phyloP scores from a whole-genome alignment of 1,140 invertebrate genomes.

The Drosophila pectinifera region DNA sequence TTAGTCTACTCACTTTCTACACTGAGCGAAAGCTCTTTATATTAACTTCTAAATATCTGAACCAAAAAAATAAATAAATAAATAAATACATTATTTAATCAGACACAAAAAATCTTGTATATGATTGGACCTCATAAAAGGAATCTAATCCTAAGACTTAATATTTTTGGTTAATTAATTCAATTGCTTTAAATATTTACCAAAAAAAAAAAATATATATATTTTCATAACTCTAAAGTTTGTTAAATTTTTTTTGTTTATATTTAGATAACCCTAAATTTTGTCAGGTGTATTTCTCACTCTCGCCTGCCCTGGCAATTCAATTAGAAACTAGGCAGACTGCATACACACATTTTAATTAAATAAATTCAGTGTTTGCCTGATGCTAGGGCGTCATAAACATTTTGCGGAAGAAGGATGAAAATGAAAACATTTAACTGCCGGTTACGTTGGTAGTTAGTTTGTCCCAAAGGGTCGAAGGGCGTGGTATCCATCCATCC shows the following conservation, averaged over 20 bases:
- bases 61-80: too few species aligned
- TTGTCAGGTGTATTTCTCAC: not conserved
- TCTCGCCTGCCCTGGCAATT: conserved; percentile 52
- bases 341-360: conserved; percentile 69
- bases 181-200: too few species aligned
- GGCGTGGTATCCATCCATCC: not conserved
- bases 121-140: too few species aligned
- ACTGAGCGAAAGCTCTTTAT: too few species aligned
- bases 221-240: too few species aligned
- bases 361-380: conserved; percentile 80
- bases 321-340: conserved; percentile 68
- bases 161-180: too few species aligned
- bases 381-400: conserved; percentile 72
- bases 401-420: conserved; percentile 52
- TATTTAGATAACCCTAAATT: not conserved
- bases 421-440: conserved; percentile 82
- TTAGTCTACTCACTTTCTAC: conserved; percentile 48
- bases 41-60: too few species aligned
- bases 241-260: too few species aligned
- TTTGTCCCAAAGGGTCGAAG: conserved; percentile 27
- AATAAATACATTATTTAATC: too few species aligned
- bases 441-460: conserved; percentile 54
- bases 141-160: too few species aligned
- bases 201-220: too few species aligned
- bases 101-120: too few species aligned